Conservation (phyloP, 2,113 vertebrate genomes). For the Hassar affinis region DNA sequence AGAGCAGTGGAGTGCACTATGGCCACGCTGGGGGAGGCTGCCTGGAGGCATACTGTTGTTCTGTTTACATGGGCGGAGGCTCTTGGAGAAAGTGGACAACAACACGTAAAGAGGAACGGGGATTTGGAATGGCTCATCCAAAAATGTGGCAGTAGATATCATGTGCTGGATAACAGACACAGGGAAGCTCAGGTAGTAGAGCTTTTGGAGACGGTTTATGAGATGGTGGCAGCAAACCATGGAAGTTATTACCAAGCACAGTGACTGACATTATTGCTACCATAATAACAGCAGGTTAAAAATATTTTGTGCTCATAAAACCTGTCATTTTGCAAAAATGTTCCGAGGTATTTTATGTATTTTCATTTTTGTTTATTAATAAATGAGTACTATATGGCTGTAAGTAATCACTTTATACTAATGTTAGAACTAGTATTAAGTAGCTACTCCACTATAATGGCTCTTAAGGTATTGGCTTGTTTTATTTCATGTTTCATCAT, state of each 20-base stretch:
- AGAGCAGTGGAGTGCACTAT: conserved; percentile 58
- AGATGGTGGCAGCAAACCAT: conserved; percentile 51
- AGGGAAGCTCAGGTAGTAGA: conserved; percentile 32
- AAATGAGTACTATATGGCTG: not conserved
- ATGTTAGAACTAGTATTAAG: not conserved
- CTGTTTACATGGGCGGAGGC: conserved; percentile 70
- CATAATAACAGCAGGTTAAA: not conserved
- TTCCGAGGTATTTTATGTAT: not conserved
- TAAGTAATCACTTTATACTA: not conserved
- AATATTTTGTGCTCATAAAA: no score
- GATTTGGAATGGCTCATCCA: conserved; percentile 62
- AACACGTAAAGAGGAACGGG: conserved; percentile 67
- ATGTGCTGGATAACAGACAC: conserved; percentile 57
- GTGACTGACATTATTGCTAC: not conserved
- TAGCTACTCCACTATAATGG: not conserved
- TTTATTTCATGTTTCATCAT: not conserved
- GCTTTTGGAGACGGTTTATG: conserved; percentile 64
- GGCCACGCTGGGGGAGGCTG: conserved; percentile 51
- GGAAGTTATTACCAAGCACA: conserved; percentile 26
- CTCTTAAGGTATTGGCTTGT: not conserved
- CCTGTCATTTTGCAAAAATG: not conserved
- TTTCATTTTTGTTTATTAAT: not conserved
- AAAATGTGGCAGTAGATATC: conserved; percentile 62
- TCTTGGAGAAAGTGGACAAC: conserved; percentile 64
- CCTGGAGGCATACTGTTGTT: conserved; percentile 63